Conservation (phyloP, 2,797 vertebrate species). For the Gymnoscopelus microlampas region DNA sequence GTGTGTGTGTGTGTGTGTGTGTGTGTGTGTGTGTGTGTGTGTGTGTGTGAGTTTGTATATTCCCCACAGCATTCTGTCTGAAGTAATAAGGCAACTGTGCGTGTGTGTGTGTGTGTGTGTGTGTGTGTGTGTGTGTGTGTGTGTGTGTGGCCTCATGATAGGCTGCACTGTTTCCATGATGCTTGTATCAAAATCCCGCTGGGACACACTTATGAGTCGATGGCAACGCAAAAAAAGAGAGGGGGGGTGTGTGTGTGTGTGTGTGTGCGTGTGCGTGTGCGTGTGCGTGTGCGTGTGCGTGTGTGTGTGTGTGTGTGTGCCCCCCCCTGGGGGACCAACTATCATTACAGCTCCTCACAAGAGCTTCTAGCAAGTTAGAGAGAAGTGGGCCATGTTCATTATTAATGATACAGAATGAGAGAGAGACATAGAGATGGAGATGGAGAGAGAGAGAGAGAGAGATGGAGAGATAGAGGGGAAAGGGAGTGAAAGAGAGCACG, state of each 20-base stretch:
- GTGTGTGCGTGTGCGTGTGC: conserved; percentile 15
- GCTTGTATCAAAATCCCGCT: no score
- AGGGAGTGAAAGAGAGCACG: background rate
- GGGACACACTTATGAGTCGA: no score
- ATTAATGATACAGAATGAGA: conserved; percentile 29
- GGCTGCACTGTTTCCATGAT: no score
- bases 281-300: conserved; percentile 2
- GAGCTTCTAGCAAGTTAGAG: conserved; percentile 17
- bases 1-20: background rate
- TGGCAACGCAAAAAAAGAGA: no score
- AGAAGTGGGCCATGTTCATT: conserved; percentile 43
- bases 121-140: conserved; percentile 8
- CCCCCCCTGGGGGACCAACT: background rate
- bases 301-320: conserved; percentile 4
- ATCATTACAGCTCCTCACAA: conserved; percentile 41
- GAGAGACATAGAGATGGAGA: background rate
- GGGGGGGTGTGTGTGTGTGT: conserved; percentile 4
- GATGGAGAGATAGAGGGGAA: background rate
- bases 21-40: background rate
- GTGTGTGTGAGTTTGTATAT: conserved; percentile 1
- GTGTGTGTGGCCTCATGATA: background rate
- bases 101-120: conserved; percentile 28
- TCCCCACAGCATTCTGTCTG: no score
- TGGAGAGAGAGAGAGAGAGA: background rate
- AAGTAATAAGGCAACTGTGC: conserved; percentile 11